Evolutionary conservation across 2,113 vertebrate species (phyloP).

Genomic region (Sialia sialis): DNA sequence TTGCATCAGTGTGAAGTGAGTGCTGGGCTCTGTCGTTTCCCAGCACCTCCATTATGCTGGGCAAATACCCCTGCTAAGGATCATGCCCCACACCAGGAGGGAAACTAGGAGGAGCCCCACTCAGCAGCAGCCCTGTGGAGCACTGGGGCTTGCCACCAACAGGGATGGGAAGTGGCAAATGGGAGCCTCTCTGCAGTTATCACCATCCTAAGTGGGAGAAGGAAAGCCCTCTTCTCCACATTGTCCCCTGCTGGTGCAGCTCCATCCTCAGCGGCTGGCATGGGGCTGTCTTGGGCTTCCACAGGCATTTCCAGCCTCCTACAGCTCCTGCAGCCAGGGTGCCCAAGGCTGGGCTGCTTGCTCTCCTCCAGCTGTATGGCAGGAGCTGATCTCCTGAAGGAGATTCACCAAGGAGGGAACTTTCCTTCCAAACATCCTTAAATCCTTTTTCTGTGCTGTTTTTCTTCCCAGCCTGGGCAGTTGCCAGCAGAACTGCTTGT

Average conservation of each 20-base stretch:
- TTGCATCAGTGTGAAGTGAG: fast-evolving
- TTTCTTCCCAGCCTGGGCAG: neutral
- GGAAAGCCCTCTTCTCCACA: neutral
- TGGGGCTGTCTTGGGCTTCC: neutral
- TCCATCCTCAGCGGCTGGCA: neutral
- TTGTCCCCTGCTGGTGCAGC: neutral
- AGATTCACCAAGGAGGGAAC: neutral
- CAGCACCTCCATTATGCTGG: neutral
- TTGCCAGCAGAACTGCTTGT: slow-evolving; percentile 30
- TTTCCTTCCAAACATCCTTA: neutral
- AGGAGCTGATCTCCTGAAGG: neutral
- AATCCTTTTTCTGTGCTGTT: neutral
- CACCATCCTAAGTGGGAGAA: neutral
- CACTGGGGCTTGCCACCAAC: neutral
- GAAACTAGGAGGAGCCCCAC: neutral
- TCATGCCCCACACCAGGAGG: neutral
- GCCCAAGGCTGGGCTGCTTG: neutral
- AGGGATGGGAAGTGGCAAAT: neutral
- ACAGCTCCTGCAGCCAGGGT: neutral
- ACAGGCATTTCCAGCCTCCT: neutral
- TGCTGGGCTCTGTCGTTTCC: neutral
- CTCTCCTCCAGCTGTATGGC: neutral
- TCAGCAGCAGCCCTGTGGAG: fast-evolving
- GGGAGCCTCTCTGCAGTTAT: neutral
- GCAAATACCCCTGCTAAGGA: fast-evolving